Conservation (phyloP, 2,888 invertebrate genomes). For the Mylabris sibirica region DNA sequence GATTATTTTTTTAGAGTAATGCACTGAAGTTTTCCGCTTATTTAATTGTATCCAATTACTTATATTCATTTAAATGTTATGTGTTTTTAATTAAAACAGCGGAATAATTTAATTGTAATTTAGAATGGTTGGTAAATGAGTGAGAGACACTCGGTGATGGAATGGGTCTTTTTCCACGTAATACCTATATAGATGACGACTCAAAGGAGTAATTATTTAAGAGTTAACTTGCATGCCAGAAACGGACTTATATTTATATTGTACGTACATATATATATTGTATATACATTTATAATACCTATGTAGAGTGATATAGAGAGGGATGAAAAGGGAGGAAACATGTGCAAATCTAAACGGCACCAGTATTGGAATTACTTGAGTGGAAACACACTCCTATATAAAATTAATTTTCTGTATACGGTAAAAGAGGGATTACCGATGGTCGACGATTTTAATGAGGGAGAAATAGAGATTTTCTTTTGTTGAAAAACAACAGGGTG, state of each 20-base stretch:
- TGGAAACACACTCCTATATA: slow-evolving; percentile 36
- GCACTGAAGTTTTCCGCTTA: slow-evolving; percentile 25
- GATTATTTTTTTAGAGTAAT: too few species aligned
- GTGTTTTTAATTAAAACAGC: slow-evolving; percentile 49
- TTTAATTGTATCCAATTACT: slow-evolving; percentile 40
- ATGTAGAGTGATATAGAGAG: slow-evolving; percentile 23
- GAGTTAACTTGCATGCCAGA: slow-evolving; percentile 36
- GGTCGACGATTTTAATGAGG: slow-evolving; percentile 15
- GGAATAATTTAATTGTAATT: slow-evolving; percentile 49
- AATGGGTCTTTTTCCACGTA: slow-evolving; percentile 36
- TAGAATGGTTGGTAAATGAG: slow-evolving; percentile 29
- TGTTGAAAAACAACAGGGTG: neutral
- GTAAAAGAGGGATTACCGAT: slow-evolving; percentile 35
- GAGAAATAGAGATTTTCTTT: slow-evolving; percentile 1
- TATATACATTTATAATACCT: slow-evolving; percentile 33
- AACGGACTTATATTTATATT: neutral
- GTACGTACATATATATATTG: slow-evolving; percentile 24
- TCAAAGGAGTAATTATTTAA: slow-evolving; percentile 49
- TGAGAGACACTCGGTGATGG: neutral
- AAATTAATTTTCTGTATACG: slow-evolving; percentile 42
- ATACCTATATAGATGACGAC: slow-evolving; percentile 26
- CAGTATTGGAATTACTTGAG: slow-evolving; percentile 26
- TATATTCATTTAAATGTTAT: slow-evolving; percentile 42
- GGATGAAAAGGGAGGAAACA: neutral
- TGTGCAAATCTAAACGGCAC: slow-evolving; percentile 14